Base-by-base conservation (phyloP, 2,888 invertebrate genomes). In the Apamea sordens region DNA sequence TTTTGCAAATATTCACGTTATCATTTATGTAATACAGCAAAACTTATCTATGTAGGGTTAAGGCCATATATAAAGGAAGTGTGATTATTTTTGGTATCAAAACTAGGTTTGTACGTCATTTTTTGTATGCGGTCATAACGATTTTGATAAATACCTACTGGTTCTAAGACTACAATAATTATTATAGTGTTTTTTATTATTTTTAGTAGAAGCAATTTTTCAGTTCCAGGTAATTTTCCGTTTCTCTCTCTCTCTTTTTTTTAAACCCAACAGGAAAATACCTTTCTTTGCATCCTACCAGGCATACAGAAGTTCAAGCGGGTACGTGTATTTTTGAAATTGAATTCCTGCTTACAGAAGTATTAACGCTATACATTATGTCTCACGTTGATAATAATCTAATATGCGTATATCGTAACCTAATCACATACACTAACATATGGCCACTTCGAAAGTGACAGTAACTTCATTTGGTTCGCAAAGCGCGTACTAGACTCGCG, bases 381-480 rank as follows among this genome's bases (percentile, higher is more conserved):
- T 74, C 15, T 64, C 36, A 36, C n/a, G 67, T 69, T 67, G 77
- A 83, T 81, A 78, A 77, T 74, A 76, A 84, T 83, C 61, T 76
- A 70, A 73, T 67, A 67, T 47, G 32, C 75, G 67, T 69, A 69
- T 73, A 88, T 74, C 73, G 85, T 83, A 87, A 74, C 76, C 83
- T 70, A 78, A 82, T 80, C 89, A 88, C 85, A 80, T 83, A 77
- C 70, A 80, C 69, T 69, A 80, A 85, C 67, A 84, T 81, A 82
- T 79, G 79, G 73, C 59, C 74, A 44, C 81, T 84, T 89, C 82
- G 90, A 90, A 91, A 90, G 90, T 89, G 89, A 91, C 83, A 91
- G 89, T 90, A 77, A 83, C 75, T 82, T 80, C 80, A 86, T 87
- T 90, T 84, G 81, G 84, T 75, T 86, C 65, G 79, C 89, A 85